phyloP scores from a whole-genome alignment of 2,888 invertebrate genomes.

The Rhagium mordax region DNA sequence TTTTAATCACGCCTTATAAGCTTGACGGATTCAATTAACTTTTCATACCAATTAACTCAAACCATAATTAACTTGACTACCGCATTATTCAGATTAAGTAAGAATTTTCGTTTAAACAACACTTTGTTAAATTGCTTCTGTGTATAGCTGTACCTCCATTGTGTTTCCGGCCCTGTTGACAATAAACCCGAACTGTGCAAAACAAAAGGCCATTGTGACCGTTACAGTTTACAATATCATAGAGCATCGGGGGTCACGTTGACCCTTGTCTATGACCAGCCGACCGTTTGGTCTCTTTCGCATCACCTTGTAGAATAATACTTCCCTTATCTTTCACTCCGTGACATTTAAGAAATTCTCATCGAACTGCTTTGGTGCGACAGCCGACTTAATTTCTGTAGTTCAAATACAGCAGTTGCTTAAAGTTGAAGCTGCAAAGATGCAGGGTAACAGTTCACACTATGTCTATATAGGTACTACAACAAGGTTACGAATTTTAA shows the following conservation, averaged over 20 bases:
- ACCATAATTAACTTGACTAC: conserved; percentile 18
- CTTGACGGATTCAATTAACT: not conserved
- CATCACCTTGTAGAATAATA: conserved; percentile 45
- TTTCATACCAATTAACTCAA: conserved; percentile 6
- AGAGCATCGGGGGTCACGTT: conserved; percentile 60
- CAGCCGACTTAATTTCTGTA: not conserved
- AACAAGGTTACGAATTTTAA: too few relatives aligned
- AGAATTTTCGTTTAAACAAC: conserved; percentile 44
- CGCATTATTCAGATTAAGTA: conserved; percentile 22
- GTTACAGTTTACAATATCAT: conserved; percentile 66
- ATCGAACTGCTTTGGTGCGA: not conserved
- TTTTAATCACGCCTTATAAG: not conserved
- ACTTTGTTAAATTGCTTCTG: conserved; percentile 57
- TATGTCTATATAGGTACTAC: too few relatives aligned
- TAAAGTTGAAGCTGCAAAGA: too few relatives aligned
- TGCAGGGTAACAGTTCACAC: too few relatives aligned
- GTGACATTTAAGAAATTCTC: not conserved
- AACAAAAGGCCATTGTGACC: conserved; percentile 66
- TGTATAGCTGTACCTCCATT: conserved; percentile 60
- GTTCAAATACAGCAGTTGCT: not conserved
- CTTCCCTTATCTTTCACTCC: not conserved
- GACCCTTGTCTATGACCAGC: conserved; percentile 61
- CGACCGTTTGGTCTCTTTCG: conserved; percentile 52
- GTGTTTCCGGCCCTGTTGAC: conserved; percentile 62
- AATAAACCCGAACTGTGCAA: conserved; percentile 65